phyloP scores from a whole-genome alignment of 1,140 invertebrate genomes.

The Bombus haemorrhoidalis region DNA sequence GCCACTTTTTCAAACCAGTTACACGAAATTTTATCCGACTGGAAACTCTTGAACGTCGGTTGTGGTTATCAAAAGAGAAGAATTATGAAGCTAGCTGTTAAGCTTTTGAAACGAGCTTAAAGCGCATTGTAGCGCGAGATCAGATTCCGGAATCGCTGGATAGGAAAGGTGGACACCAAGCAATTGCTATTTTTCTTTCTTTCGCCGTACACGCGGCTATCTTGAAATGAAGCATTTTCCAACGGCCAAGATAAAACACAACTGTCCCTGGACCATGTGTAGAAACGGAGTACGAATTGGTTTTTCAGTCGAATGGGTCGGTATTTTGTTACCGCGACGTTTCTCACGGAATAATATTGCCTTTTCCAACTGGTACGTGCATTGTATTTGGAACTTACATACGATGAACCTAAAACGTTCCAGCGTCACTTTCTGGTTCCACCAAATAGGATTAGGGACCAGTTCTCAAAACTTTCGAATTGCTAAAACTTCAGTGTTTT shows the following conservation, averaged over 20 bases:
- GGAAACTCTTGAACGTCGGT: neutral
- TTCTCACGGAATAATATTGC: slow-evolving; percentile 16
- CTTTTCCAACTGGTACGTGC: neutral
- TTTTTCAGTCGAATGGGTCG: neutral
- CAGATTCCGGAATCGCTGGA: neutral
- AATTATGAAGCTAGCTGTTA: neutral
- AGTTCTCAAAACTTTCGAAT: neutral
- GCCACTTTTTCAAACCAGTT: neutral
- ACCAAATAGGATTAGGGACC: neutral
- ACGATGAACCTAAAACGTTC: neutral
- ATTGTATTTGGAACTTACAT: neutral
- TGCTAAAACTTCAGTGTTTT: too few species aligned
- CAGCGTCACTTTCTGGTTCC: neutral
- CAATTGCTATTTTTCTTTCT: slow-evolving; percentile 8
- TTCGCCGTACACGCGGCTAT: neutral
- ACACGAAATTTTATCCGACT: neutral
- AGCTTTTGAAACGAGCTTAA: slow-evolving; percentile 9
- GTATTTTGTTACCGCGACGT: slow-evolving; percentile 11
- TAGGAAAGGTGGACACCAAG: slow-evolving; percentile 7
- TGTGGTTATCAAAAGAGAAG: neutral
- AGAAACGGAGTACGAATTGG: neutral
- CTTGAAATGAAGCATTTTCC: slow-evolving; percentile 10
- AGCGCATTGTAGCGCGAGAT: slow-evolving; percentile 3
- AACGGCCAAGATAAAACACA: neutral
- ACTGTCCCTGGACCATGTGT: neutral